Evolutionary conservation across 2,113 vertebrate genomes (phyloP), one percentile per base, ranked within the genome.

Genomic region (Eurystomus gularis): DNA sequence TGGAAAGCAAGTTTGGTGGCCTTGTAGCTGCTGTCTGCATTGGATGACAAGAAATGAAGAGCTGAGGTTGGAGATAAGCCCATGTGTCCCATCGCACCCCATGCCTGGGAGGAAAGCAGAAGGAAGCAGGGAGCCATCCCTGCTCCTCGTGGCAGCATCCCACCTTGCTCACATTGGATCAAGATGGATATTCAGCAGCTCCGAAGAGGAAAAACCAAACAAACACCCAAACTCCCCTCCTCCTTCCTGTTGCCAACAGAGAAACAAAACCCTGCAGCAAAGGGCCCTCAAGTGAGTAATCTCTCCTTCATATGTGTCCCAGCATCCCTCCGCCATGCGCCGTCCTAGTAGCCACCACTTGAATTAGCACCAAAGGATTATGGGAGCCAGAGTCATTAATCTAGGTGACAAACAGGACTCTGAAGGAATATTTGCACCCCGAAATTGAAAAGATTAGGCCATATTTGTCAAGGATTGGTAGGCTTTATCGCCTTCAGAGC

Each of bases 381-480:
- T 99, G 99, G 99, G 98, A 98, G 98, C 98, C 98, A 98, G 98
- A 98, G 98, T 99, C 99, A 99, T 99, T 99, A 99, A 99, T 99
- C 99, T 99, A 99, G 98, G 98, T 99, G 99, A 99, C 99, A 99
- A 99, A 99, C 99, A 99, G 98, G 98, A 98, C 99, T 99, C 99
- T 98, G 99, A 99, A 99, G 99, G 99, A 99, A 99, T 99, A 99
- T 99, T 99, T 99, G 99, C 99, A 99, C 99, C 99, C 98, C 99
- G 99, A 99, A 99, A 99, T 99, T 99, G 99, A 99, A 99, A 99
- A 99, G 99, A 99, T 99, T 99, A 99, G 99, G 99, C 99, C 98
- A 99, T 99, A 99, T 99, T 99, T 99, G 99, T 99, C 98, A 98
- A 99, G 99, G 99, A 99, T 99, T 99, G 99, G 99, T 99, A 99